Percentiles rank a stretch among this genome's conserved stretches.
phyloP scores from a whole-genome alignment of 2,797 vertebrate species.

The Acanthurus leucopareius region DNA sequence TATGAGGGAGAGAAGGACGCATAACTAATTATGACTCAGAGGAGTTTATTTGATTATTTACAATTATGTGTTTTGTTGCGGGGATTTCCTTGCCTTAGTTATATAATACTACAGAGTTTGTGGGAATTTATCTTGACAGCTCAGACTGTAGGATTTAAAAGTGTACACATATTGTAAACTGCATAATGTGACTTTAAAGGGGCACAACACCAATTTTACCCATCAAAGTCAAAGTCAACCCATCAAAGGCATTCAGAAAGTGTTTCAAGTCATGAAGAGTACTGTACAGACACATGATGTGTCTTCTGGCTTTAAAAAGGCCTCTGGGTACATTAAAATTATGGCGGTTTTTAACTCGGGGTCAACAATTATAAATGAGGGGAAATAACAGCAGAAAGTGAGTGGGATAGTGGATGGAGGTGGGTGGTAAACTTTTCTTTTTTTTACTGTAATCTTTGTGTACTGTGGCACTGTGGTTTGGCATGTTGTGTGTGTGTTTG shows the following conservation, averaged over 20 bases:
- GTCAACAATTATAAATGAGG: no score
- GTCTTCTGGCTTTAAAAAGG: not conserved
- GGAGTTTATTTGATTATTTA: constrained; percentile 27
- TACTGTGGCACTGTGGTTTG: not conserved
- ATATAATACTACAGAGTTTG: not conserved
- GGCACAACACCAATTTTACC: not conserved
- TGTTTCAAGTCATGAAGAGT: not conserved
- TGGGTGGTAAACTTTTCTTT: not conserved
- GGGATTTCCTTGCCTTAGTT: constrained; percentile 7
- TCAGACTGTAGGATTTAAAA: not conserved
- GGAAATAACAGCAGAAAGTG: no score
- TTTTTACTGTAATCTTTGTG: not conserved
- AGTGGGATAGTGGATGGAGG: no score
- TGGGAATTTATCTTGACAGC: not conserved
- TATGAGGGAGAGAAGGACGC: not conserved
- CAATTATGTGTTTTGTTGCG: constrained; percentile 16
- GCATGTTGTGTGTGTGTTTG: not conserved
- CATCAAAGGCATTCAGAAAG: no score
- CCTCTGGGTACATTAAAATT: no score
- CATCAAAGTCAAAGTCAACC: constrained; percentile 7
- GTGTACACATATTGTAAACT: not conserved
- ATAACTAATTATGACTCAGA: constrained; percentile 40
- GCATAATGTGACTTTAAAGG: constrained; percentile 15
- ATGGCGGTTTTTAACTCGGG: no score
- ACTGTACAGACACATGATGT: not conserved